Evolutionary conservation across 92 coral and sea anemone genomes (phyloP).

Genomic region (Ricordea florida): DNA sequence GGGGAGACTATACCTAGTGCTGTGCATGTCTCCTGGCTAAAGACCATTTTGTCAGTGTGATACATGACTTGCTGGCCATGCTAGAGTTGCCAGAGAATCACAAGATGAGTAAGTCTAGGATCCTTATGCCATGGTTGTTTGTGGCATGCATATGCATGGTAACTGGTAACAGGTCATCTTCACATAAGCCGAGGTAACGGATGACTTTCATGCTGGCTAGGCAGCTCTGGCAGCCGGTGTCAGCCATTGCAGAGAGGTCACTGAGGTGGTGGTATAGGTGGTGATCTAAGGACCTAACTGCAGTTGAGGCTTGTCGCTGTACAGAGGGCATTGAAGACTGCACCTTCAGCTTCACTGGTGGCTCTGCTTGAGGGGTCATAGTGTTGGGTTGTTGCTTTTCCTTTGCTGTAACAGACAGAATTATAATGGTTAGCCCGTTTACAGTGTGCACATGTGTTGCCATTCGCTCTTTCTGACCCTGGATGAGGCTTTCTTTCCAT

Average conservation of each 20-base stretch:
- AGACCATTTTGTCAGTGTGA: too few relatives aligned
- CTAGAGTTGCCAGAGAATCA: conserved; percentile 52
- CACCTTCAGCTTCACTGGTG: too few relatives aligned
- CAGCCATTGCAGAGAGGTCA: conserved; percentile 22
- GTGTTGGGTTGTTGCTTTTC: too few relatives aligned
- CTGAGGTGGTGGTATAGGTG: neutral
- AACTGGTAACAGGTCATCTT: conserved; percentile 56
- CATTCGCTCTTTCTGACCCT: conserved; percentile 29
- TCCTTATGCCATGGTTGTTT: conserved; percentile 58
- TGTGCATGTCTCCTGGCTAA: conserved; percentile 52
- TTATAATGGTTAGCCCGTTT: conserved; percentile 35
- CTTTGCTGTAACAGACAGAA: conserved; percentile 58
- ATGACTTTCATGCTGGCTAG: too few relatives aligned
- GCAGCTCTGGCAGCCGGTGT: too few relatives aligned
- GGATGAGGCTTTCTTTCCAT: conserved; percentile 59
- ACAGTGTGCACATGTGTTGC: conserved; percentile 46
- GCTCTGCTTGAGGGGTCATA: too few relatives aligned
- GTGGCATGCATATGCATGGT: conserved; percentile 60
- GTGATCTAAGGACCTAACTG: conserved; percentile 26
- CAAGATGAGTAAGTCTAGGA: conserved; percentile 57
- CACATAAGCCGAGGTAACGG: too few relatives aligned
- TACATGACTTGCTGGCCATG: conserved; percentile 50
- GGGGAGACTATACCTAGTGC: conserved; percentile 33
- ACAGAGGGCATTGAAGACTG: neutral
- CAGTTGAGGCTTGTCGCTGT: neutral